Percentiles rank a stretch among this genome's conserved stretches.
phyloP scores from a whole-genome alignment of 1,140 invertebrate genomes.

The Caenorhabditis tropicalis region DNA sequence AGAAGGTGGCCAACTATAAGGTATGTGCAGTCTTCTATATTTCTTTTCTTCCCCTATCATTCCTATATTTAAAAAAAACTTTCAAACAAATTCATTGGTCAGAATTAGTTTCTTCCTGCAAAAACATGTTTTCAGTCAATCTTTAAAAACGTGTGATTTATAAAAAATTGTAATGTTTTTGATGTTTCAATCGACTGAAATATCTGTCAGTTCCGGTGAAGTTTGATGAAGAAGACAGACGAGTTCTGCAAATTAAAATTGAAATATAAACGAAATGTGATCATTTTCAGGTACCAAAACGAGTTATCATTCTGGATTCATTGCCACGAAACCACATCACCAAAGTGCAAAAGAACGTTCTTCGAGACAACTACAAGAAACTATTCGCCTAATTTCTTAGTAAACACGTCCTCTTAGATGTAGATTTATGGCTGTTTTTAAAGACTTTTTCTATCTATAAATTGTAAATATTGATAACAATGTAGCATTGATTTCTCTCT shows the following conservation, averaged over 20 bases:
- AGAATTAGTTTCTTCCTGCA: too few relatives aligned
- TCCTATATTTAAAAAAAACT: not conserved
- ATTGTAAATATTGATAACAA: constrained; percentile 27
- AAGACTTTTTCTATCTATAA: not conserved
- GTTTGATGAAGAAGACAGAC: not conserved
- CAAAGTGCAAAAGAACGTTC: constrained; percentile 70
- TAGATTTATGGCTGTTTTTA: not conserved
- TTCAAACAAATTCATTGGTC: too few relatives aligned
- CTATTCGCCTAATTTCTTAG: constrained; percentile 56
- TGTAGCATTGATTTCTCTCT: not conserved
- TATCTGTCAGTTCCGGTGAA: not conserved
- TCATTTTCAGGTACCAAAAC: constrained; percentile 57
- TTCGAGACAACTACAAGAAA: constrained; percentile 65
- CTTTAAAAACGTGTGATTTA: not conserved
- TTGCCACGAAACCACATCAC: constrained; percentile 69
- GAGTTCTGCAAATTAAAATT: not conserved
- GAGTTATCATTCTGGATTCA: constrained; percentile 63
- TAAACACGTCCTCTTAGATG: not conserved
- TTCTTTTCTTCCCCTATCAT: not conserved
- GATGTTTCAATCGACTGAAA: not conserved
- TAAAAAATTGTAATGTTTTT: not conserved
- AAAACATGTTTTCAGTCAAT: constrained; percentile 14
- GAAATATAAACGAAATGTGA: not conserved
- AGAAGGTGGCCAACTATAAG: constrained; percentile 51
- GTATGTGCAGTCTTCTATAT: too few relatives aligned